phyloP scores from a whole-genome alignment of 2,888 invertebrate genomes.

The Rotaria macrura region DNA sequence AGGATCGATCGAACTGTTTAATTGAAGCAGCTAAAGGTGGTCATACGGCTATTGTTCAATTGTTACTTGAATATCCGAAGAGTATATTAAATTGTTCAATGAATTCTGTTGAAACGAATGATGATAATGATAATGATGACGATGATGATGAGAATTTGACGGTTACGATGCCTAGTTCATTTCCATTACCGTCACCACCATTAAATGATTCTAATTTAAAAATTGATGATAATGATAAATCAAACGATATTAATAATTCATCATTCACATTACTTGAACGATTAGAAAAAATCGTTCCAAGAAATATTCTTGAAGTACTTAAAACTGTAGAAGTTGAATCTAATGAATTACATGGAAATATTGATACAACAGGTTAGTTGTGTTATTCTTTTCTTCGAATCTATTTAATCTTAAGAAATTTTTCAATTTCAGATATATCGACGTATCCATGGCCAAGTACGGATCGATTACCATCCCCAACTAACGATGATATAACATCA shows the following conservation, averaged over 20 bases:
- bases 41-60: conserved; percentile 83
- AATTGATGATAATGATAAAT: neutral
- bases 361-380: neutral
- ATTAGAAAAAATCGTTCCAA: neutral
- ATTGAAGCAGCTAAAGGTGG: conserved; percentile 97
- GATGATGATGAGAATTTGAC: neutral
- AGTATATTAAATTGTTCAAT: conserved; percentile 3
- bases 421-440: neutral
- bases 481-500: neutral
- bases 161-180: neutral
- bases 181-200: neutral
- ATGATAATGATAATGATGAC: neutral
- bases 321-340: neutral
- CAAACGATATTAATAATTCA: neutral
- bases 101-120: neutral
- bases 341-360: neutral
- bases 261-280: neutral
- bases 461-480: neutral
- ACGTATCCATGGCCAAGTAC: neutral
- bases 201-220: neutral
- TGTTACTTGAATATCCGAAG: conserved; percentile 47
- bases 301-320: neutral
- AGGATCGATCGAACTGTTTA: conserved; percentile 71
- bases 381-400: no score
- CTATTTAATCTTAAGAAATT: no score